These are phyloP conservation scores for Ceratina calcarata DNA, from an alignment of 1,140 invertebrate species.

Conservation along the genomic window DNA sequence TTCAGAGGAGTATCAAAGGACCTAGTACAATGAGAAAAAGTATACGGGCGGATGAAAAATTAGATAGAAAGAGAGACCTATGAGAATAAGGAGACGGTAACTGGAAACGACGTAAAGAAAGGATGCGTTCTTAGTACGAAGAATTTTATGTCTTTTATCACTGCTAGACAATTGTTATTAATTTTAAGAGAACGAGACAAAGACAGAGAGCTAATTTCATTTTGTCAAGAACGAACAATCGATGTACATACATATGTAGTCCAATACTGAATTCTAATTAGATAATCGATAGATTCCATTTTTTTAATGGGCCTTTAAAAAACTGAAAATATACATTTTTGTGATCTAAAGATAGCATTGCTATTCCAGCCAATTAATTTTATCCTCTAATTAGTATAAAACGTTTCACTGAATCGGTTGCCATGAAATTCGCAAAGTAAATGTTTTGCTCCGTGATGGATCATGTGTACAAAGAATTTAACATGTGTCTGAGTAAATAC, in stretches of 20 bases:
- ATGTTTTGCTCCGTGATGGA: background rate
- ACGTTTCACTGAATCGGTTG: background rate
- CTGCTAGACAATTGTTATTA: background rate
- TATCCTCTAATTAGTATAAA: background rate
- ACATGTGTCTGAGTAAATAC: background rate
- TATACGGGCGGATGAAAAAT: slow-evolving; percentile 13
- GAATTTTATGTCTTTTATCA: background rate
- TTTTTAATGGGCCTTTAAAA: no score
- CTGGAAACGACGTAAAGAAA: background rate
- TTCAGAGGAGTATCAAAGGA: slow-evolving; percentile 3
- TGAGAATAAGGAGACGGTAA: slow-evolving; percentile 17
- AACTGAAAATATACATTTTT: no score
- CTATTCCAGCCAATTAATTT: slow-evolving; percentile 30
- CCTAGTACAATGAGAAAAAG: background rate
- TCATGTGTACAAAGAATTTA: background rate
- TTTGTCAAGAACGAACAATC: slow-evolving; percentile 20
- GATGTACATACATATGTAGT: slow-evolving; percentile 20
- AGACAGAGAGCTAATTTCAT: background rate
- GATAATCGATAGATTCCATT: no score
- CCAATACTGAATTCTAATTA: no score
- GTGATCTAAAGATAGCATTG: no score
- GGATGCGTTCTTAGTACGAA: background rate
- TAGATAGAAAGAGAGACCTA: background rate
- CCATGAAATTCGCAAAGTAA: background rate
- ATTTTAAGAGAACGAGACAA: background rate